Conservation (phyloP, 2,113 vertebrate genomes). For the Zapus hudsonius region DNA sequence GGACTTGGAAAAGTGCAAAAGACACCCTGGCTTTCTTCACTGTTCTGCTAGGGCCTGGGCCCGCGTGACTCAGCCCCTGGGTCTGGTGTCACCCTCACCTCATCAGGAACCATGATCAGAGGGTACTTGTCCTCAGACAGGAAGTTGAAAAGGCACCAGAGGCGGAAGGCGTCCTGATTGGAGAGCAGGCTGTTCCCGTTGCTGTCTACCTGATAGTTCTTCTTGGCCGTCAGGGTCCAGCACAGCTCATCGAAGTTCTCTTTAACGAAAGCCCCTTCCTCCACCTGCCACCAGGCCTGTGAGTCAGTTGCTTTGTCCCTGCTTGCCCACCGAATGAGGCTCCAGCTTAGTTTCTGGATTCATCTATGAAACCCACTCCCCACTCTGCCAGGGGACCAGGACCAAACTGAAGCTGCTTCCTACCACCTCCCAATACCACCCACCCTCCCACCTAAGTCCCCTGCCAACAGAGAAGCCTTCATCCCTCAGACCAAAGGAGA, state of each 20-base stretch:
- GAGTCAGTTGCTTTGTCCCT: neutral
- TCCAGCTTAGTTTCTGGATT: neutral
- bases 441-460: neutral
- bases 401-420: neutral
- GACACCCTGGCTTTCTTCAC: neutral
- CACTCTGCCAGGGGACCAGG: neutral
- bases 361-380: neutral
- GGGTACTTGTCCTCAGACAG: slow-evolving; percentile 98
- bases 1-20: neutral
- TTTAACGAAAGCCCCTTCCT: slow-evolving; percentile 94
- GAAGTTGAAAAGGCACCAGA: slow-evolving; percentile 99
- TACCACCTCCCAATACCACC: neutral
- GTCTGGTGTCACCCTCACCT: slow-evolving; percentile 86
- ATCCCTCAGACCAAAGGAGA: neutral
- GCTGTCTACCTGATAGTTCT: slow-evolving; percentile 92
- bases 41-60: neutral
- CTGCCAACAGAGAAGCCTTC: neutral
- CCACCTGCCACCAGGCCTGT: slow-evolving; percentile 86
- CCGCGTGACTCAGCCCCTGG: neutral
- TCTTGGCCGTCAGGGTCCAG: slow-evolving; percentile 97
- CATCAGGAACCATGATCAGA: slow-evolving; percentile 95
- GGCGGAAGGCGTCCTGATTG: slow-evolving; percentile 92
- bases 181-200: slow-evolving; percentile 87
- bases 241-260: slow-evolving; percentile 96
- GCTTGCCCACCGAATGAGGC: neutral